These are phyloP conservation scores for Scomber colias DNA, from an alignment of 2,113 vertebrate species.

Conservation along the genomic window DNA sequence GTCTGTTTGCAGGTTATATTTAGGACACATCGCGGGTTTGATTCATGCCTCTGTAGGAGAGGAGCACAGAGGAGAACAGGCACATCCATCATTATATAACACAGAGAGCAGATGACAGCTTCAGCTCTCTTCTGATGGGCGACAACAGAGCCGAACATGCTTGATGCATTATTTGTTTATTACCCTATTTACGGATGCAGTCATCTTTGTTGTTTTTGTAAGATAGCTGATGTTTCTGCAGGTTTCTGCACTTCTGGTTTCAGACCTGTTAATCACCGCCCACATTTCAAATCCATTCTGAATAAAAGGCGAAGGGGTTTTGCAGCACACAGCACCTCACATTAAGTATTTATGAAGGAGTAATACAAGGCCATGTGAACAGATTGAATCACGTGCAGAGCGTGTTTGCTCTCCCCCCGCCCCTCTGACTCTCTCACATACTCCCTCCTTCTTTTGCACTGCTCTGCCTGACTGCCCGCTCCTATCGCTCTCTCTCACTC, in stretches of 20 bases:
- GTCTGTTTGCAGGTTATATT: slow-evolving; percentile 39
- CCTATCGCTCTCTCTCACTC: slow-evolving; percentile 30
- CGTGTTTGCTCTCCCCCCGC: slow-evolving; percentile 59
- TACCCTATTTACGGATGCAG: not conserved
- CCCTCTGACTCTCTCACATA: slow-evolving; percentile 26
- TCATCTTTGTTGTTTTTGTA: not conserved
- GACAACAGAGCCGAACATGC: slow-evolving; percentile 35
- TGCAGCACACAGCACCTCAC: slow-evolving; percentile 14
- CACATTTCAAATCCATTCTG: slow-evolving; percentile 5
- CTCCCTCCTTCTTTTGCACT: slow-evolving; percentile 47
- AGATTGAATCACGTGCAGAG: slow-evolving; percentile 78
- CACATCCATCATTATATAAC: slow-evolving; percentile 72
- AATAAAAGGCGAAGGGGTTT: slow-evolving; percentile 3
- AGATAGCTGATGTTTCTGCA: not conserved
- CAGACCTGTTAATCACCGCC: not conserved
- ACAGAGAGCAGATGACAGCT: slow-evolving; percentile 63
- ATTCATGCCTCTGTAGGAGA: slow-evolving; percentile 57
- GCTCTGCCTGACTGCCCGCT: slow-evolving; percentile 58
- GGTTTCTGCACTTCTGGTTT: slow-evolving; percentile 16
- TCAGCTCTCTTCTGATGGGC: slow-evolving; percentile 36
- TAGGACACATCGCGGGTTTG: slow-evolving; percentile 61
- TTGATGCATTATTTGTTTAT: slow-evolving; percentile 35
- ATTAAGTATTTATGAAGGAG: slow-evolving; percentile 68
- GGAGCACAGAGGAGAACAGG: slow-evolving; percentile 40
- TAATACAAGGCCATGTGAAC: slow-evolving; percentile 78